Evolutionary conservation across 2,797 vertebrate species (phyloP).

Genomic region (Crocidura indochinensis): DNA sequence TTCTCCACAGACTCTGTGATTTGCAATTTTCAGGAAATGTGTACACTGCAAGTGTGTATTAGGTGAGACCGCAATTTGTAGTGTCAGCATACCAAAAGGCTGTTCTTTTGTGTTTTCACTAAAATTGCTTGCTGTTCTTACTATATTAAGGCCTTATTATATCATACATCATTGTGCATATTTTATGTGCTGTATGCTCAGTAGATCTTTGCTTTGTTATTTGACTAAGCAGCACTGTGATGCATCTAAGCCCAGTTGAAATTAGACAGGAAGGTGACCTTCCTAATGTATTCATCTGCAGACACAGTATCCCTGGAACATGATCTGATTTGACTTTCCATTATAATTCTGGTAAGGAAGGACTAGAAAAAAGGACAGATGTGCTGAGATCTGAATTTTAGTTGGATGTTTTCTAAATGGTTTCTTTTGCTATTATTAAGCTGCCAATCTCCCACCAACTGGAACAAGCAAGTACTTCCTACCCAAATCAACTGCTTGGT

Average conservation of each 20-base stretch:
- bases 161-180: conserved; percentile 71
- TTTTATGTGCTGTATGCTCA: conserved; percentile 43
- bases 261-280: conserved; percentile 73
- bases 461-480: not conserved
- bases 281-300: conserved; percentile 66
- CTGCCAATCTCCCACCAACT: not conserved
- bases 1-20: conserved; percentile 63
- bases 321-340: conserved; percentile 64
- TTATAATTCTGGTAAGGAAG: conserved; percentile 63
- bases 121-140: conserved; percentile 63
- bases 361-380: conserved; percentile 42
- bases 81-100: conserved; percentile 50
- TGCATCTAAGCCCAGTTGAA: conserved; percentile 41
- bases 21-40: conserved; percentile 64
- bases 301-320: conserved; percentile 53
- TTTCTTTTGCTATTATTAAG: conserved; percentile 40
- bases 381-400: conserved; percentile 48
- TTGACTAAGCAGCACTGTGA: conserved; percentile 19
- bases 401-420: conserved; percentile 12
- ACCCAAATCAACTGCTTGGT: conserved; percentile 11
- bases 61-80: conserved; percentile 38
- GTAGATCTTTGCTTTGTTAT: conserved; percentile 70
- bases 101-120: conserved; percentile 65
- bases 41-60: not conserved
- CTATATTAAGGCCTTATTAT: conserved; percentile 74